Base-by-base conservation (phyloP, 2,797 vertebrate species). In the Rhinophrynus dorsalis region DNA sequence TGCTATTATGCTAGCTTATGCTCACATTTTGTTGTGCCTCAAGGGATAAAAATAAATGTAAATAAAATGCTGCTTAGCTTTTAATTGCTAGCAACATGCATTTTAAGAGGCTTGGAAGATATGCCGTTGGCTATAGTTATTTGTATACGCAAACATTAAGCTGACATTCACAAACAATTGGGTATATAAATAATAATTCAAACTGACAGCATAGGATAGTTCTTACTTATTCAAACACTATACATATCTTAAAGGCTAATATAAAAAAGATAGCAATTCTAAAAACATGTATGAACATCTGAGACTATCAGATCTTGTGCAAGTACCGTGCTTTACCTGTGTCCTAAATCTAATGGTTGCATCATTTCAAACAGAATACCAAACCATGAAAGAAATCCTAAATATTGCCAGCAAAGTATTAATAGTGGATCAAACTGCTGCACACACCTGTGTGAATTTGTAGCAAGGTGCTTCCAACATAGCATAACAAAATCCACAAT, bases 141-240 rank as follows among this genome's bases (percentile, higher is more conserved):
- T 68, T 32, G 33, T 30, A 69, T 44, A 51, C 29, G 6, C 57
- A 61, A 35, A 45, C 20, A 60, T 60, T 32, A 60, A 24, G 33
- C 5, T 60, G 67, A 40, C 47, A 45, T 45, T 45, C 26, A 55
- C 18, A 45, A 62, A 8, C 3, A 62, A 27, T 37, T 40, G 37
- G 29, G 61, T 48, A 17, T n/a, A 27, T 37, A 55, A 45, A 69
- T 54, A 61, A 62, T 69, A 21, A 6, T 47, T 47, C 48, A 62
- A 45, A 62, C 11, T 59, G 57, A 61, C 37, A 62, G 40, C 27
- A 32, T 32, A 54, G 23, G 10, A 17, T 33, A 30, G 6, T 57
- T 67, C 35, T 55, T 57, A 67, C 13, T 56, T 67, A 30, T 15
- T 47, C 45, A 57, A 54, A 40, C 54, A 20, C 26, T 15, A 21